Percentiles rank a stretch among this genome's conserved stretches.
Evolutionary conservation across 1,140 invertebrate genomes (phyloP).

Genomic region (Brachionus asplanchnoidis): DNA sequence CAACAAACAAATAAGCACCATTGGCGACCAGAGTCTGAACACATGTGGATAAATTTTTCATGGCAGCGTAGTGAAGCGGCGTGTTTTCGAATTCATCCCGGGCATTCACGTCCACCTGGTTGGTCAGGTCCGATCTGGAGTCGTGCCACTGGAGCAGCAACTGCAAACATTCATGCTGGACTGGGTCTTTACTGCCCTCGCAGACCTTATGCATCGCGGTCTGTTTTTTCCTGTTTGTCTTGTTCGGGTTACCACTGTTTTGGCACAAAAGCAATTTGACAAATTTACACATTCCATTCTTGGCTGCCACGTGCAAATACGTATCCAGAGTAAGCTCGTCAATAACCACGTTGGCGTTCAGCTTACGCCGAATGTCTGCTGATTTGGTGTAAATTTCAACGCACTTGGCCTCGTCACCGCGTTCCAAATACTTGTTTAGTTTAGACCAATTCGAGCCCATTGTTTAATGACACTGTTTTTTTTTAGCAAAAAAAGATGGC

Average conservation of each 20-base stretch:
- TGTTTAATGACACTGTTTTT: background rate
- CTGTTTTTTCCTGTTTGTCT: slow-evolving; percentile 58
- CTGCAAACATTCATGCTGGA: slow-evolving; percentile 66
- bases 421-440: background rate
- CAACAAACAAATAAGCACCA: slow-evolving; percentile 63
- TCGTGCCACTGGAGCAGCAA: slow-evolving; percentile 62
- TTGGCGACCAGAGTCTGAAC: slow-evolving; percentile 64
- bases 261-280: background rate
- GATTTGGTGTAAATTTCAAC: background rate
- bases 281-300: slow-evolving; percentile 63
- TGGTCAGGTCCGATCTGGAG: slow-evolving; percentile 61
- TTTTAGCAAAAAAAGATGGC: background rate
- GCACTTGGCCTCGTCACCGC: slow-evolving; percentile 9
- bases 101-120: slow-evolving; percentile 1
- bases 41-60: slow-evolving; percentile 64
- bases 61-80: slow-evolving; percentile 65
- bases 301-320: slow-evolving; percentile 65
- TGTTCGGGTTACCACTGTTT: slow-evolving; percentile 5
- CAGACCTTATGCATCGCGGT: slow-evolving; percentile 65
- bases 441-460: slow-evolving; percentile 39
- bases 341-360: slow-evolving; percentile 2
- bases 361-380: background rate
- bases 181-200: slow-evolving; percentile 67
- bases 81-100: slow-evolving; percentile 62
- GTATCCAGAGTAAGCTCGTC: slow-evolving; percentile 57